Evolutionary conservation across 2,888 invertebrate species (phyloP), one percentile per base, ranked within the genome.

Genomic region (Urechis unicinctus): DNA sequence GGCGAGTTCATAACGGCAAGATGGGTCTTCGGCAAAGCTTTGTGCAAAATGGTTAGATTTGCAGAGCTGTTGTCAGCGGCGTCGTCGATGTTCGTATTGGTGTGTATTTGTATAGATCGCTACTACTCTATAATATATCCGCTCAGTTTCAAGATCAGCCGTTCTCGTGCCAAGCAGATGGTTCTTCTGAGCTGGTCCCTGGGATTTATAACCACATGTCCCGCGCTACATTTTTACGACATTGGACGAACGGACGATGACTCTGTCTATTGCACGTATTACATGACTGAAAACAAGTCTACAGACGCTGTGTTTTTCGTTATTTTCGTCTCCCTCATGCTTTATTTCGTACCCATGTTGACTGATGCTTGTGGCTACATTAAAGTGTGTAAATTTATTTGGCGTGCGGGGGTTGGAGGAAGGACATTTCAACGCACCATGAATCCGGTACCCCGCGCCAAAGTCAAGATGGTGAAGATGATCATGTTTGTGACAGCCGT

Each of bases 61-160:
- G 36, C 68, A 26, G 70, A 73, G 55, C 29, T 22, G 5, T 48
- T 65, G 4, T 58, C 61, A 3, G 68, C 69, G 13, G 63, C 66
- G 9, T 57, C 67, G 3, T 61, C 64, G 2, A 59, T 68, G 28
- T 69, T 66, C 48, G 63, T 73, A 6, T 61, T 75, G 5, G 62
- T 69, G 4, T 65, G 68, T 17, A 71, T 75, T 28, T 68, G 68
- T 43, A 56, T 71, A 2, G 76, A 76, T 58, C 56, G 76, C n/a
- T 76, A 66, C 61, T 75, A 76, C 63, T 71, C 75, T 21, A 73
- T 75, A 26, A 65, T 75, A n/a, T 71, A 73, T 56, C 76, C 76
- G 1, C 64, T 75, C 26, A 74, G 71, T 59, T 75, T 75, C 61
- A 75, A 72, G 58, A 68, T 76, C 26, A 75, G 72, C 1, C 60